Percentiles rank a stretch among this genome's conserved stretches.
These are phyloP conservation scores for Protonemura montana DNA, from an alignment of 2,888 invertebrate genomes.

Conservation along the genomic window DNA sequence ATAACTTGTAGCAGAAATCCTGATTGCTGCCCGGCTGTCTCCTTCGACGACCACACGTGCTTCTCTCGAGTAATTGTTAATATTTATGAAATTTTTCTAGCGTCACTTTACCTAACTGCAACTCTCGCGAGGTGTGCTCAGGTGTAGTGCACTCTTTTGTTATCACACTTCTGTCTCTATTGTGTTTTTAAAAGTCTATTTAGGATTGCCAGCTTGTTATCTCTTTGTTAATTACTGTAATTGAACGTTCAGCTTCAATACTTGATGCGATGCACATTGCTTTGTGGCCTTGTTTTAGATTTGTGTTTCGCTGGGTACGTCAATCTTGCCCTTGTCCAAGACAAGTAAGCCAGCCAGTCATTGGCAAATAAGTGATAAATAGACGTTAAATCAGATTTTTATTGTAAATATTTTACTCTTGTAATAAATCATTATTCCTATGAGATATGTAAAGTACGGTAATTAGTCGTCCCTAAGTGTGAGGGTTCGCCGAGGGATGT, in stretches of 20 bases:
- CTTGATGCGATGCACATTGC: background rate
- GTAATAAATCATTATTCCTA: background rate
- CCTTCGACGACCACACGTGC: background rate
- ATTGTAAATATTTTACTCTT: background rate
- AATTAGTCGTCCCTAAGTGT: background rate
- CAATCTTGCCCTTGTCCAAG: background rate
- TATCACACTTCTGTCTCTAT: background rate
- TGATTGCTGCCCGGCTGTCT: background rate
- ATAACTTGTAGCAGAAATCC: background rate
- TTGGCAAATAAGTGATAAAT: background rate
- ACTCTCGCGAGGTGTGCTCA: background rate
- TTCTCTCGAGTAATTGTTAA: background rate
- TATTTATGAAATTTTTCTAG: background rate
- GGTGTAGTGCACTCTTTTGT: background rate
- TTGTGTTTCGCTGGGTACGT: background rate
- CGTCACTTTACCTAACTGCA: background rate
- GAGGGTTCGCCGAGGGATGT: too few species aligned
- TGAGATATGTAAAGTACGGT: background rate
- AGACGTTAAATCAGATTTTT: background rate
- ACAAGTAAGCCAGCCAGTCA: background rate
- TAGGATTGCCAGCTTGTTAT: background rate
- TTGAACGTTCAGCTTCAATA: background rate
- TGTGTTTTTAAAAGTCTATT: background rate
- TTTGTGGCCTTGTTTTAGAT: background rate
- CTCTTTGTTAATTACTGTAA: background rate